phyloP scores from a whole-genome alignment of 2,797 vertebrate genomes.

The Hyperoplus lanceolatus region DNA sequence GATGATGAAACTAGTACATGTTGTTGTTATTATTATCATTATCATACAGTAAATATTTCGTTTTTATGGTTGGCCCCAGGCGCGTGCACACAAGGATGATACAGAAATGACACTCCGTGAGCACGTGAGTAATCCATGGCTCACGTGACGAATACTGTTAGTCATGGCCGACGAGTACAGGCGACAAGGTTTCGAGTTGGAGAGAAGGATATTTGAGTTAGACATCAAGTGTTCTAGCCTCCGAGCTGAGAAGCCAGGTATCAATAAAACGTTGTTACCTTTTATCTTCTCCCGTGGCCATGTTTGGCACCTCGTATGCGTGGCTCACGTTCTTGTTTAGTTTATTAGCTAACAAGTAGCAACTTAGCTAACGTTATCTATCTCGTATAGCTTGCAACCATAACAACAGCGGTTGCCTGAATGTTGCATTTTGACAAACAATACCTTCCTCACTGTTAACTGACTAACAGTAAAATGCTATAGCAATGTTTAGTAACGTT shows the following conservation, averaged over 20 bases:
- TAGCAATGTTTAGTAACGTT: too few species aligned
- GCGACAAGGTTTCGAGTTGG: constrained; percentile 88
- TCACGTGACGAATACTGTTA: constrained; percentile 84
- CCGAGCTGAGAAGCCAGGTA: constrained; percentile 87
- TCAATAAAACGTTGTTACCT: background rate
- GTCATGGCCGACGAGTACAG: constrained; percentile 90
- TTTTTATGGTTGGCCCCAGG: background rate
- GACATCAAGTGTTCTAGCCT: constrained; percentile 87
- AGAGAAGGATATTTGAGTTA: constrained; percentile 88
- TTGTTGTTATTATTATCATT: too few species aligned
- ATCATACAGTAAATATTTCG: too few species aligned
- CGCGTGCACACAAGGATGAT: background rate
- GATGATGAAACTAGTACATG: rapidly evolving
- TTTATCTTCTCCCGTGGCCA: background rate
- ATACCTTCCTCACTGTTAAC: rapidly evolving
- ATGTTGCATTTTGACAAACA: constrained; percentile 23
- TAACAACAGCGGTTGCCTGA: constrained; percentile 70
- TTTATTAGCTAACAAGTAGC: constrained; percentile 62
- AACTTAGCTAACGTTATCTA: constrained; percentile 65
- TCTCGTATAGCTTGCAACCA: constrained; percentile 64
- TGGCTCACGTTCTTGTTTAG: constrained; percentile 2
- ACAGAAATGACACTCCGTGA: constrained; percentile 28
- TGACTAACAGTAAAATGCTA: rapidly evolving
- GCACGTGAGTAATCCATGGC: constrained; percentile 77
- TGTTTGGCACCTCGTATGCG: background rate